phyloP scores from a whole-genome alignment of 37 sponge, comb jelly and placozoan species.

The Cladorhizidae sp. region DNA sequence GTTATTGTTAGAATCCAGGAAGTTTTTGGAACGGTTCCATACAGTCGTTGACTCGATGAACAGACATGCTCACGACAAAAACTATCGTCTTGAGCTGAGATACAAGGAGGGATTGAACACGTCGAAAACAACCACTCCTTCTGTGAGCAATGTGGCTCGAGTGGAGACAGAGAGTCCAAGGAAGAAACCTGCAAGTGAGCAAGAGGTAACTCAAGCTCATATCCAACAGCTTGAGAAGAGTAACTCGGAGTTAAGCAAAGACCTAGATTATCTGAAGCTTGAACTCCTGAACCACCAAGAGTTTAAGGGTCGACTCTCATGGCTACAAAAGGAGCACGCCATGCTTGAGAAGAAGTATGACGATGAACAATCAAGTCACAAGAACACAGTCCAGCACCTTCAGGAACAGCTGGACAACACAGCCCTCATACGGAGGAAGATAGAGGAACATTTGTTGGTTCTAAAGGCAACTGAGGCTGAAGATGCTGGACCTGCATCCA shows the following conservation, averaged over 20 bases:
- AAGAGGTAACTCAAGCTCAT: background rate
- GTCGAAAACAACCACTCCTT: background rate
- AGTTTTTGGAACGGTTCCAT: background rate
- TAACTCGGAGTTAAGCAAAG: constrained; percentile 2
- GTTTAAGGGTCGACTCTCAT: background rate
- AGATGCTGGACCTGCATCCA: background rate
- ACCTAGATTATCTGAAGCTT: constrained; percentile 13
- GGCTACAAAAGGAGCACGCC: background rate
- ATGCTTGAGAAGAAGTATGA: background rate
- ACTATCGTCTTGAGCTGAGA: constrained; percentile 32
- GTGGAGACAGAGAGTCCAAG: background rate
- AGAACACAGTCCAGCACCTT: background rate
- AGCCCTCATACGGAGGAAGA: constrained; percentile 1
- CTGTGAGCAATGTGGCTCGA: background rate
- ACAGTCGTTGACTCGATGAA: background rate
- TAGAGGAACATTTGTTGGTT: constrained; percentile 19
- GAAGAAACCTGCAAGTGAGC: background rate
- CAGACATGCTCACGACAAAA: background rate
- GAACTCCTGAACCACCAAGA: background rate
- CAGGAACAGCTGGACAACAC: constrained; percentile 27
- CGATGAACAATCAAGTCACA: background rate
- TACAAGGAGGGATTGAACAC: background rate
- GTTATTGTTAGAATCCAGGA: background rate
- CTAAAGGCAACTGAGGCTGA: too few relatives aligned
- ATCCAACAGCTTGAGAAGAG: constrained; percentile 15